A percentile compares a stretch with the other conserved stretches of the same genome.
These are phyloP conservation scores for Sebastes reedi DNA, from an alignment of 2,797 vertebrate species.

Conservation along the genomic window DNA sequence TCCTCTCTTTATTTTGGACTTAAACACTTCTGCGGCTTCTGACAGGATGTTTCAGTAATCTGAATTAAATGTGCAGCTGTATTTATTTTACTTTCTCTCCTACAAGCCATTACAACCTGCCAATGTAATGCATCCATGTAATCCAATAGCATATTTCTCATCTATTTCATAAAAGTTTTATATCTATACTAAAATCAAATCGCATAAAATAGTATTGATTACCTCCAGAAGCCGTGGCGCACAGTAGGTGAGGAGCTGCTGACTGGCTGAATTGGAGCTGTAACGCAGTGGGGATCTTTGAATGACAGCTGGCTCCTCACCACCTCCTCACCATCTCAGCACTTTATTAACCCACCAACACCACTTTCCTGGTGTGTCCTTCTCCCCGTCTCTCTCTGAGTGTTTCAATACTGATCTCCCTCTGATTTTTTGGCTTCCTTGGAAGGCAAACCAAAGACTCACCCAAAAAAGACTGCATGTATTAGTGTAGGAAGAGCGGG, in stretches of 20 bases:
- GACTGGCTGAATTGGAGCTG: slow-evolving; percentile 18
- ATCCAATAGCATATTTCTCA: neutral
- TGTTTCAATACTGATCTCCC: neutral
- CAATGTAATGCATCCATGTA: too few relatives aligned
- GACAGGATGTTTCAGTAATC: neutral
- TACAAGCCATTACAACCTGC: neutral
- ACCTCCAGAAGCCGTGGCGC: neutral
- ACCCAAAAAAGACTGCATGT: neutral
- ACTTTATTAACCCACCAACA: slow-evolving; percentile 5
- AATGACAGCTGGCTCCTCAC: slow-evolving; percentile 35
- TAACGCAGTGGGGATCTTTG: slow-evolving; percentile 21
- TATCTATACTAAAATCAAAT: neutral
- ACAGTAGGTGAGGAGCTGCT: neutral
- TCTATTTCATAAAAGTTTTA: neutral
- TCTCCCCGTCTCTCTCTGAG: neutral
- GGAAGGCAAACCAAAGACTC: neutral
- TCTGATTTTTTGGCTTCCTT: neutral
- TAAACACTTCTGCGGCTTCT: neutral
- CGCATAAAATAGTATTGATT: neutral
- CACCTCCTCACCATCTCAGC: slow-evolving; percentile 5
- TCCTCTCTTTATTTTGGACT: slow-evolving; percentile 32
- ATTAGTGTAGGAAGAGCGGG: neutral
- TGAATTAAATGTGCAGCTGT: neutral
- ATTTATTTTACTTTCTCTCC: neutral
- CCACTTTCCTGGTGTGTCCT: neutral